phyloP scores from a whole-genome alignment of 2,797 vertebrate genomes.

The Spinus olivaceus region DNA sequence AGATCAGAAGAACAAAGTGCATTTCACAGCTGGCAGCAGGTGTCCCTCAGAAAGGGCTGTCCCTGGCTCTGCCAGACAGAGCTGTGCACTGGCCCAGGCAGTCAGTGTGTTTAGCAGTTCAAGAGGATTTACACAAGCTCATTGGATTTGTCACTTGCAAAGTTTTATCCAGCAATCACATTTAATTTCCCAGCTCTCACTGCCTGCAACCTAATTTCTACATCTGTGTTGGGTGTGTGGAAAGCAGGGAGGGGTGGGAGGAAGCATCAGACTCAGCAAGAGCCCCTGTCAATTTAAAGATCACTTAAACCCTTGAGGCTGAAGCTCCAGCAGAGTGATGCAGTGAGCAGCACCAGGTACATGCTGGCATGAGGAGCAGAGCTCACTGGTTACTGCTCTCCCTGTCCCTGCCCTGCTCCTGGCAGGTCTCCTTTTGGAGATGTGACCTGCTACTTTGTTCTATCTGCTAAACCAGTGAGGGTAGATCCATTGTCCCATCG shows the following conservation, averaged over 20 bases:
- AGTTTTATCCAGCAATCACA: slow-evolving; percentile 1
- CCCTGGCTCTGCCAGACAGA: neutral
- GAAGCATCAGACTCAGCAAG: neutral
- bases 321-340: neutral
- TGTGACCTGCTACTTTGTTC: neutral
- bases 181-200: slow-evolving; percentile 29
- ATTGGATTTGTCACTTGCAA: slow-evolving; percentile 33
- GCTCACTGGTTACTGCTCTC: fast-evolving
- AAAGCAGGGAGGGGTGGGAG: neutral
- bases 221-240: neutral
- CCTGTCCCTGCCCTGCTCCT: neutral
- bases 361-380: neutral
- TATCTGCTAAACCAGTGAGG: neutral
- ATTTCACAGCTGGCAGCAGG: fast-evolving
- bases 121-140: neutral
- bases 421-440: neutral
- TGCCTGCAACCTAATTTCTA: slow-evolving; percentile 8
- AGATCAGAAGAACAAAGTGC: neutral
- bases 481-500: neutral
- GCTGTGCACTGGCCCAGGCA: neutral
- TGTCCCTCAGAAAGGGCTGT: fast-evolving
- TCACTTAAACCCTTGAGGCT: neutral
- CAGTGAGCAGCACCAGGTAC: neutral
- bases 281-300: neutral
- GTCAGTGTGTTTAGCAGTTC: neutral